These are phyloP conservation scores for Sebastes taczanowskii DNA, from an alignment of 2,797 vertebrate genomes.

Conservation along the genomic window DNA sequence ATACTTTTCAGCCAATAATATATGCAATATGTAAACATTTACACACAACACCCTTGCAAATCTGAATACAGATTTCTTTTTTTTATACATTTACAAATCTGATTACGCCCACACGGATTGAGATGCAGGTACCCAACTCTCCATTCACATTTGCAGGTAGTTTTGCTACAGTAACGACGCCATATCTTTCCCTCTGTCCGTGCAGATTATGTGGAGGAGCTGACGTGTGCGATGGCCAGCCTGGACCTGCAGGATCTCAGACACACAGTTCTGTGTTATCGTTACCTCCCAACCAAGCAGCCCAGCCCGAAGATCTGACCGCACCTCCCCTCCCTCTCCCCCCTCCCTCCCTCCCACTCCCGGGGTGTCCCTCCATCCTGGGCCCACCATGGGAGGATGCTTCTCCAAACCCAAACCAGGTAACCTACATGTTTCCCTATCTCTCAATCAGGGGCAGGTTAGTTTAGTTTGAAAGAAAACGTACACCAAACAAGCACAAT, in stretches of 20 bases:
- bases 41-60: too few species aligned
- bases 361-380: constrained; percentile 69
- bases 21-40: too few species aligned
- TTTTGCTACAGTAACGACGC: too few species aligned
- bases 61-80: too few species aligned
- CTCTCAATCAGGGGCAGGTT: not conserved
- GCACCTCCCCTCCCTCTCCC: constrained; percentile 45
- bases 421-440: constrained; percentile 54
- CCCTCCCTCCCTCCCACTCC: constrained; percentile 50
- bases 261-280: constrained; percentile 64
- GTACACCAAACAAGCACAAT: not conserved
- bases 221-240: constrained; percentile 81
- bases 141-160: too few species aligned
- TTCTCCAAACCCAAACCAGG: constrained; percentile 97
- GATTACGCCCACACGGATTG: too few species aligned
- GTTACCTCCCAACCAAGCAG: constrained; percentile 62
- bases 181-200: not conserved
- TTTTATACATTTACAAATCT: too few species aligned
- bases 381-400: constrained; percentile 92
- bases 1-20: too few species aligned
- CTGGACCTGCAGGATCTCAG: constrained; percentile 72
- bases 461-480: not conserved
- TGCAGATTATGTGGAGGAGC: constrained; percentile 75
- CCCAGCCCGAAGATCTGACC: constrained; percentile 69
- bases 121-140: too few species aligned